Evolutionary conservation across 2,888 invertebrate genomes (phyloP), one percentile per base, ranked within the genome.

Genomic region (Xanthorhoe spadicearia): DNA sequence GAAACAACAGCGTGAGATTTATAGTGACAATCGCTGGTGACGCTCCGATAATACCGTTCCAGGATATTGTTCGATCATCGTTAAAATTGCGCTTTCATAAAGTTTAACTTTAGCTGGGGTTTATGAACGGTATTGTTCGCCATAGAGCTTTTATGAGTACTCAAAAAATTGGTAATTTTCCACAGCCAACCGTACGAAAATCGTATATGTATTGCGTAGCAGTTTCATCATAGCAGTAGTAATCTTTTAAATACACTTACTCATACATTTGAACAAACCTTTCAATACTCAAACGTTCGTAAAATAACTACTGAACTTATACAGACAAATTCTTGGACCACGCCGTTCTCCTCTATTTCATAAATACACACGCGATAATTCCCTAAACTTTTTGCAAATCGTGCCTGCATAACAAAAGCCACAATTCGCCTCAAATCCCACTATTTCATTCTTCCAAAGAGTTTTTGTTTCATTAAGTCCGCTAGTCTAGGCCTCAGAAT

Each of bases 381-480:
- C 32, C 53, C 54, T 32, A 32, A 61, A 61, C 49, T 19, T 49
- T 61, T 52, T 23, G 6, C 38, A 63, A 63, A 46, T 50, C 38
- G 5, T 28, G 8, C 43, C 8, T 13, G 9, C 48, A 51, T 10
- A 66, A 71, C 77, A 79, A 77, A 76, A 75, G 75, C 73, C 74
- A 50, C 55, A 66, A 74, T 81, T 81, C 75, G 75, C 77, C 76
- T 81, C 77, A 79, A 83, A 85, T 86, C 84, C 57, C 61, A 61
- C 66, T 65, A 84, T 85, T 86, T 87, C 83, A 83, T 87, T 84
- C 79, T 81, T 83, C 77, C 77, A 84, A 84, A 32, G 83, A 79
- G 80, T 84, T 88, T 89, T 90, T 88, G 87, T 91, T 89, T 89
- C 86, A 88, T 90, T 87, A 84, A 84, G 77, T 60, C 67, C 43